Conservation (phyloP, 1,140 invertebrate species). For the Schlechtendalia chinensis region DNA sequence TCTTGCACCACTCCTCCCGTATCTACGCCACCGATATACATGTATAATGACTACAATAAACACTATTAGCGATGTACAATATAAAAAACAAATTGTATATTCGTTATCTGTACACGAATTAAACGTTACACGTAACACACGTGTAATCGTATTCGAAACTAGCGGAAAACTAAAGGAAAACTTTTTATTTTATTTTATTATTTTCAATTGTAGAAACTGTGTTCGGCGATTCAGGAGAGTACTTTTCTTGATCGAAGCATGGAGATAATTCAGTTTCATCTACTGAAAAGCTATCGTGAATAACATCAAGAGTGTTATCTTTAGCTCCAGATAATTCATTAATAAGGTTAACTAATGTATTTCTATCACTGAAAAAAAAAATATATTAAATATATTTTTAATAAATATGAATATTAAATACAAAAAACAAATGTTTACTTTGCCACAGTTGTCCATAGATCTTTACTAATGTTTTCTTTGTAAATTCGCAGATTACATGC, state of each 20-base stretch:
- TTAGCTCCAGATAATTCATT: slow-evolving; percentile 37
- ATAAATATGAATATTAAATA: background rate
- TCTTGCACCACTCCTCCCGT: no score
- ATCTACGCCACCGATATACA: no score
- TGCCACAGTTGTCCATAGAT: slow-evolving; percentile 90
- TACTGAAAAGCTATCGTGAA: slow-evolving; percentile 18
- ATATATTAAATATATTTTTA: background rate
- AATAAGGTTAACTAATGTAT: slow-evolving; percentile 30
- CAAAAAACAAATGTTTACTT: slow-evolving; percentile 63
- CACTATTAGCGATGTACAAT: no score
- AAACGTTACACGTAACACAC: no score
- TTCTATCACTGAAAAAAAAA: slow-evolving; percentile 24
- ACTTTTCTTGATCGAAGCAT: background rate
- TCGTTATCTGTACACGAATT: no score
- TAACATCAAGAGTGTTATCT: background rate
- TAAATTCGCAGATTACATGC: slow-evolving; percentile 88
- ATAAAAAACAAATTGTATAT: no score
- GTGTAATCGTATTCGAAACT: no score
- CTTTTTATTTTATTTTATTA: background rate
- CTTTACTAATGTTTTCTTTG: slow-evolving; percentile 91
- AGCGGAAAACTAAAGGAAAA: no score
- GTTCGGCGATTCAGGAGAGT: background rate
- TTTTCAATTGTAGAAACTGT: background rate
- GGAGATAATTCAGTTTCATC: background rate
- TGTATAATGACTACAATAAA: no score